A percentile compares a stretch with the other conserved stretches of the same genome.
phyloP scores from a whole-genome alignment of 1,140 invertebrate genomes.

The Atta texana region DNA sequence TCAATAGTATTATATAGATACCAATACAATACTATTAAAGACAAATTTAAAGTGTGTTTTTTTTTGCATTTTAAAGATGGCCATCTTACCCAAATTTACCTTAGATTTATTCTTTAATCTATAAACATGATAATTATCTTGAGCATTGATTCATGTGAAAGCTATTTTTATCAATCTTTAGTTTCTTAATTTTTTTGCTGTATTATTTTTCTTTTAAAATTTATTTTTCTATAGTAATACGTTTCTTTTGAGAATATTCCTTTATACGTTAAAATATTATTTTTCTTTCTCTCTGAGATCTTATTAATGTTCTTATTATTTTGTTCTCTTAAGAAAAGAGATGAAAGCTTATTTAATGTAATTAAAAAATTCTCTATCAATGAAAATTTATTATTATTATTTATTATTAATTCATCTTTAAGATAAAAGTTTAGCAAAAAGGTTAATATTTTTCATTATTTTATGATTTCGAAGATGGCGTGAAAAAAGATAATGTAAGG shows the following conservation, averaged over 20 bases:
- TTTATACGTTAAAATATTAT: background rate
- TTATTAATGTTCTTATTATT: too few species aligned
- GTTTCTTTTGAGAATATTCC: background rate
- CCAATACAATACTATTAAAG: too few species aligned
- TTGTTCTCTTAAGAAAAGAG: background rate
- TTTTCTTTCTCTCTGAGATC: background rate
- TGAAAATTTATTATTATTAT: too few species aligned
- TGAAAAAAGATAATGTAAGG: background rate
- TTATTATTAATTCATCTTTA: slow-evolving; percentile 2
- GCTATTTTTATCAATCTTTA: background rate
- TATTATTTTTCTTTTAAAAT: slow-evolving; percentile 14
- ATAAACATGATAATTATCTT: background rate
- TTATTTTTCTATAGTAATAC: background rate
- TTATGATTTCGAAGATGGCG: too few species aligned
- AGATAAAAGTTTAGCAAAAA: background rate
- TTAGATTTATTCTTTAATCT: background rate
- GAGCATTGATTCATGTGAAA: background rate
- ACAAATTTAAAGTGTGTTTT: background rate
- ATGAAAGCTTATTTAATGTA: slow-evolving; percentile 29
- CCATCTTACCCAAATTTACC: too few species aligned
- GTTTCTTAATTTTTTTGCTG: background rate
- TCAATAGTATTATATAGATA: too few species aligned
- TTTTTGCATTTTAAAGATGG: too few species aligned
- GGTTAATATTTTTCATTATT: slow-evolving; percentile 7
- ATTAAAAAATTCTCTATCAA: slow-evolving; percentile 19